These are phyloP conservation scores for Bombus turneri DNA, from an alignment of 1,140 invertebrate species.

Conservation along the genomic window DNA sequence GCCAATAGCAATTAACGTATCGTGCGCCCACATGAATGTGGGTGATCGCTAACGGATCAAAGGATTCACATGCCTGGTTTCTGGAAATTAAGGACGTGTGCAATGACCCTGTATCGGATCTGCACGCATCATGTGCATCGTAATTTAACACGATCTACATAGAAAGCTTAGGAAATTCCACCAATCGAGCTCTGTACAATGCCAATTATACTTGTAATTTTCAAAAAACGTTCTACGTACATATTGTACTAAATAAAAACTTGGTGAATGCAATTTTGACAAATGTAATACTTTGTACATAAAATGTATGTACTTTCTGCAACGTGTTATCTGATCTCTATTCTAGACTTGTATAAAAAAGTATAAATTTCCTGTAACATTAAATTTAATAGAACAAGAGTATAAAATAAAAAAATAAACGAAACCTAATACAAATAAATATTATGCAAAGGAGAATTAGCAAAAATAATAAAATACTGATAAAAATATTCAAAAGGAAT, in stretches of 20 bases:
- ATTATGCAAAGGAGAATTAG: neutral
- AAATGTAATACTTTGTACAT: too few species aligned
- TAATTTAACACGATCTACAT: neutral
- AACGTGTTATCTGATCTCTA: too few species aligned
- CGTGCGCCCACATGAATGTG: conserved; percentile 2
- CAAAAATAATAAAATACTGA: neutral
- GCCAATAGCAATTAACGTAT: conserved; percentile 11
- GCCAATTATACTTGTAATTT: neutral
- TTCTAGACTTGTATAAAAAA: too few species aligned
- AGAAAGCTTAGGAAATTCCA: neutral
- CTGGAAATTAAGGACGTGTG: conserved; percentile 14
- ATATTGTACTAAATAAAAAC: too few species aligned
- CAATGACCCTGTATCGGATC: neutral
- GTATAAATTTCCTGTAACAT: neutral
- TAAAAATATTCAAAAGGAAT: neutral
- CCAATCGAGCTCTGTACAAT: neutral
- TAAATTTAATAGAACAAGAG: neutral
- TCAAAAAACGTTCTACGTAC: neutral
- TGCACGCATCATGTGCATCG: neutral
- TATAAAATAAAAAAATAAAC: neutral
- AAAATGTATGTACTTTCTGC: too few species aligned
- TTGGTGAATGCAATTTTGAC: too few species aligned
- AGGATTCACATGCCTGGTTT: neutral
- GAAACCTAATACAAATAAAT: neutral
- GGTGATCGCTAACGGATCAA: conserved; percentile 18